Evolutionary conservation across 2,888 invertebrate species (phyloP).

Genomic region (Petrophora chlorosata): DNA sequence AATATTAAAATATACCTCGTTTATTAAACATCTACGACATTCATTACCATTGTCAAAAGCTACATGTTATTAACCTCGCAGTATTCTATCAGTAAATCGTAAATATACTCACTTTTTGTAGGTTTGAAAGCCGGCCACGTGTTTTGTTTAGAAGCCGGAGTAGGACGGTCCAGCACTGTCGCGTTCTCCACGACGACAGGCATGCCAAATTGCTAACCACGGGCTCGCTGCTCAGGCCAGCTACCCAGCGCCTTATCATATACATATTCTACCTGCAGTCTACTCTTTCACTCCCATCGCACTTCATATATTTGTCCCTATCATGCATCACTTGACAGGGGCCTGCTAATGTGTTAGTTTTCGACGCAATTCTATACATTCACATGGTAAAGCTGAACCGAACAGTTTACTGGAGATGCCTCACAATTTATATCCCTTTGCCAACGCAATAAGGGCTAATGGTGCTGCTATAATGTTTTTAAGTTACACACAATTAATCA

Average conservation of each 20-base stretch:
- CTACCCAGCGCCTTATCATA: slow-evolving; percentile 47
- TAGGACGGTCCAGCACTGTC: slow-evolving; percentile 65
- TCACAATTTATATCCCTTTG: slow-evolving; percentile 20
- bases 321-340: slow-evolving; percentile 34
- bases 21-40: too few relatives aligned
- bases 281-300: slow-evolving; percentile 39
- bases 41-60: slow-evolving; percentile 3
- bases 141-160: slow-evolving; percentile 49
- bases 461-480: not conserved
- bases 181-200: slow-evolving; percentile 72
- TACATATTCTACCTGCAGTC: slow-evolving; percentile 38
- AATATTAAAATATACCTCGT: too few relatives aligned
- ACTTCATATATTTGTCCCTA: slow-evolving; percentile 37
- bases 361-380: slow-evolving; percentile 14
- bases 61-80: slow-evolving; percentile 19
- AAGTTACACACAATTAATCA: slow-evolving; percentile 4
- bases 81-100: slow-evolving; percentile 30
- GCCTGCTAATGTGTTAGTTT: slow-evolving; percentile 30
- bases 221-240: slow-evolving; percentile 29
- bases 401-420: slow-evolving; percentile 10
- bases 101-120: slow-evolving; percentile 64
- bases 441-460: slow-evolving; percentile 1
- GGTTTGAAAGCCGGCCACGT: slow-evolving; percentile 71
- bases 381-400: slow-evolving; percentile 13
- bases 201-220: slow-evolving; percentile 34